Conservation (phyloP, 2,113 vertebrate genomes). For the Labeo rohita region DNA sequence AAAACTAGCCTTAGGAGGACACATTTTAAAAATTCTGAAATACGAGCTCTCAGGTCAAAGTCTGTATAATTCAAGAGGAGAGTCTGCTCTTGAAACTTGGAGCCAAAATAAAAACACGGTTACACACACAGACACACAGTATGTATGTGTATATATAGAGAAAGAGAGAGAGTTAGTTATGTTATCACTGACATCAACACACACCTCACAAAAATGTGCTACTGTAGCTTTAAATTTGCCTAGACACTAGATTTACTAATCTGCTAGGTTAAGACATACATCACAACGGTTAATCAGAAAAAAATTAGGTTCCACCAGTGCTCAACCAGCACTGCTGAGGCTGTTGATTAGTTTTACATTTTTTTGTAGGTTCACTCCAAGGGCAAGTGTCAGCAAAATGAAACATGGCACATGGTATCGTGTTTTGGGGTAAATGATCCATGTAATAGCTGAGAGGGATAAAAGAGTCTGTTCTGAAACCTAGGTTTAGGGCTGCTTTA, state of each 20-base stretch:
- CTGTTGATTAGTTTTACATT: conserved; percentile 17
- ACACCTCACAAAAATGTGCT: neutral
- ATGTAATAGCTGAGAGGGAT: conserved; percentile 60
- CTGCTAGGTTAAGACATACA: neutral
- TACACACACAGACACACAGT: neutral
- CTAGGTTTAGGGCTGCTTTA: neutral
- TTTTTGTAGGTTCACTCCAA: conserved; percentile 58
- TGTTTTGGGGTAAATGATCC: conserved; percentile 60
- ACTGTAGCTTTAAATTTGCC: neutral
- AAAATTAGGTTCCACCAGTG: neutral
- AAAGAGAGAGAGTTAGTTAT: neutral
- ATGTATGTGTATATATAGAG: neutral
- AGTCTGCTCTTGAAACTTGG: neutral
- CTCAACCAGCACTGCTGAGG: neutral
- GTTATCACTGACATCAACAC: neutral
- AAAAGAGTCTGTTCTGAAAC: conserved; percentile 42
- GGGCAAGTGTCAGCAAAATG: conserved; percentile 64
- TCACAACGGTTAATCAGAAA: neutral
- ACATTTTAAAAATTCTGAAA: neutral
- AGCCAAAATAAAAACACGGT: neutral
- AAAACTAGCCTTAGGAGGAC: neutral
- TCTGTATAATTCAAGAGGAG: conserved; percentile 13
- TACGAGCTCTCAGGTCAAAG: neutral
- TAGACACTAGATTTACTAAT: neutral
- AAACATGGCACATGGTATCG: conserved; percentile 56